Percentiles rank a stretch among this genome's conserved stretches.
Evolutionary conservation across 2,113 vertebrate species (phyloP).

Genomic region (Caretta caretta): DNA sequence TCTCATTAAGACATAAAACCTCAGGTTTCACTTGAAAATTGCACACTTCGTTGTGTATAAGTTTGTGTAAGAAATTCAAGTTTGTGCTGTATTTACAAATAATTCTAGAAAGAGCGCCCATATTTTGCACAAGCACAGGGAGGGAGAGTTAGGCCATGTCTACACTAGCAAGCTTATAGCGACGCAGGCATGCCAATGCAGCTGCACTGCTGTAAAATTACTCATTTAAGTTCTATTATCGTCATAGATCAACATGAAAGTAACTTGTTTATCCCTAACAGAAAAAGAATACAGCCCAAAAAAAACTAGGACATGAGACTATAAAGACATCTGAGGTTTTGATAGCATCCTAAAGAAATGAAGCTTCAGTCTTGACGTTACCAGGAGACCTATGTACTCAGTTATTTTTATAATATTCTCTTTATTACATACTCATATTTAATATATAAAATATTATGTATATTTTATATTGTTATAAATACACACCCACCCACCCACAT

Average conservation of each 20-base stretch:
- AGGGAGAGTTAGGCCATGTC: neutral
- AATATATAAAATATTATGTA: neutral
- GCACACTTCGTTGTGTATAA: neutral
- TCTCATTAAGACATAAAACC: neutral
- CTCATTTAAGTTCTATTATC: neutral
- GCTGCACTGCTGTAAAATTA: too few relatives aligned
- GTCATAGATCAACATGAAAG: neutral
- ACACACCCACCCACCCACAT: neutral
- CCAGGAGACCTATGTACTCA: neutral
- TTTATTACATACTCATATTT: too few relatives aligned
- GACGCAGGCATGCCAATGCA: too few relatives aligned
- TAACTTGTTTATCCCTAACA: neutral
- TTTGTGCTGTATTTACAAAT: neutral
- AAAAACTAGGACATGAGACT: neutral
- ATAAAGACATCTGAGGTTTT: neutral
- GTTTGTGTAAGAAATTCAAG: neutral
- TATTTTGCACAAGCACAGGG: neutral
- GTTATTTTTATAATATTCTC: too few relatives aligned
- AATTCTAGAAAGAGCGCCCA: neutral
- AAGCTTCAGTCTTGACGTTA: neutral
- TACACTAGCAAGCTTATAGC: too few relatives aligned
- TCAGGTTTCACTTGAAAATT: neutral
- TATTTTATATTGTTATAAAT: neutral
- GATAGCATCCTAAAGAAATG: neutral
- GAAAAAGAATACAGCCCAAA: neutral